Conservation (phyloP, 1,140 invertebrate species). For the Drosophila aff. region DNA sequence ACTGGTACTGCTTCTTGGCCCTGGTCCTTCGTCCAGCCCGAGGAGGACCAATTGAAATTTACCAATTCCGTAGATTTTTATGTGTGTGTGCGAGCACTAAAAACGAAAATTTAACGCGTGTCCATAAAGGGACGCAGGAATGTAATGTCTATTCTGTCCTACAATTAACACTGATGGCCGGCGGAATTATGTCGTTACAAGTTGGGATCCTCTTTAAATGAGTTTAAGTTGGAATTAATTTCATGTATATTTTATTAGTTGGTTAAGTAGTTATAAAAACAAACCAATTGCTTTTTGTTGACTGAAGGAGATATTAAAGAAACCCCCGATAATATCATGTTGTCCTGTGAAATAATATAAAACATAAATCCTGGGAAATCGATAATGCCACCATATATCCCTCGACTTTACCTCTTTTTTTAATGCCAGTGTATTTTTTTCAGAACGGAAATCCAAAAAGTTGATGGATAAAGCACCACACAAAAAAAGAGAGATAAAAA, state of each 20-base stretch:
- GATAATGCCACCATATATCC: conserved; percentile 3
- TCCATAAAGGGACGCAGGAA: conserved; percentile 59
- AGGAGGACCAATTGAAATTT: conserved; percentile 67
- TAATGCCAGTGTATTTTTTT: conserved; percentile 17
- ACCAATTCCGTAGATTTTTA: conserved; percentile 77
- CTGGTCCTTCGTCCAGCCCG: conserved; percentile 2
- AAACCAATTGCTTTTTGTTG: not conserved
- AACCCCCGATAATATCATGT: not conserved
- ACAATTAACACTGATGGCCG: conserved; percentile 15
- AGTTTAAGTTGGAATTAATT: not conserved
- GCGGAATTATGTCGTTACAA: not conserved
- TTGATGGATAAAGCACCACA: conserved; percentile 47
- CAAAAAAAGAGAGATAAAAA: conserved; percentile 37
- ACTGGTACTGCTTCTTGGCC: not conserved
- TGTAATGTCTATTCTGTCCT: conserved; percentile 31
- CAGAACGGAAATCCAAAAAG: conserved; percentile 70
- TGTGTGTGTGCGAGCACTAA: conserved; percentile 54
- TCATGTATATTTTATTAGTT: not conserved
- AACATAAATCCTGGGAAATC: not conserved
- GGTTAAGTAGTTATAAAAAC: too few relatives aligned
- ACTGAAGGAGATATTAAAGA: not conserved
- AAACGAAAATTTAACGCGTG: conserved; percentile 76
- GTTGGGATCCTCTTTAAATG: not conserved
- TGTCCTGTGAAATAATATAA: not conserved
- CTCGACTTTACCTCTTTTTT: not conserved